Evolutionary conservation across 2,113 vertebrate genomes (phyloP).

Genomic region (Sapajus apella): DNA sequence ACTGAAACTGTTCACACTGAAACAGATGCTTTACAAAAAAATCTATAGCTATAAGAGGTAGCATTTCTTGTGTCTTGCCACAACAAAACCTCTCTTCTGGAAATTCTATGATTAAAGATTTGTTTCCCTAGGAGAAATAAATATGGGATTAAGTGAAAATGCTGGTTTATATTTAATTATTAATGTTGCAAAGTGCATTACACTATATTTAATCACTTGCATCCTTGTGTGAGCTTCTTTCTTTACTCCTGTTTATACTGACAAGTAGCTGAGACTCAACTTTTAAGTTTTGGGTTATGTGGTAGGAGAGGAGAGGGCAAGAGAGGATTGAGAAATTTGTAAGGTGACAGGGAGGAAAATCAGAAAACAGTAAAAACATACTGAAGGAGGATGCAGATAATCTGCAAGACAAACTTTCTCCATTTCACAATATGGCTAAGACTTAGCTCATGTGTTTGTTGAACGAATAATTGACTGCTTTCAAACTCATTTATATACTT

Average conservation of each 20-base stretch:
- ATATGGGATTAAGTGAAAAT: neutral
- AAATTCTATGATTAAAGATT: neutral
- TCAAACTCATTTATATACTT: neutral
- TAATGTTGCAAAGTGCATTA: neutral
- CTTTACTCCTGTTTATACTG: neutral
- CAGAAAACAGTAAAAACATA: neutral
- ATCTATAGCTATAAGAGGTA: neutral
- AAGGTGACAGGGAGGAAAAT: neutral
- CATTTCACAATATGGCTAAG: neutral
- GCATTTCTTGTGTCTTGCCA: neutral
- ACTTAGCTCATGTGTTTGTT: neutral
- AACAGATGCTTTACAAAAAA: neutral
- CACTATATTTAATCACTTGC: neutral
- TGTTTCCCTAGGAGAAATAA: neutral
- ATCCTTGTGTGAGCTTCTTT: accelerated
- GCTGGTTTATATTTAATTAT: neutral
- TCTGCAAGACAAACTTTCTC: neutral
- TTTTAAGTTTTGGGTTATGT: neutral
- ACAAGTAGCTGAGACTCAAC: neutral
- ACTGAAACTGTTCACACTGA: neutral
- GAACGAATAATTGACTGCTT: neutral
- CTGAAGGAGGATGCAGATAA: neutral
- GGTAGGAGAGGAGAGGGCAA: neutral
- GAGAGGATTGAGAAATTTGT: neutral
- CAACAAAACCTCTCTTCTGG: neutral